These are phyloP conservation scores for Tiliqua scincoides DNA, from an alignment of 2,113 vertebrate genomes.

Conservation along the genomic window DNA sequence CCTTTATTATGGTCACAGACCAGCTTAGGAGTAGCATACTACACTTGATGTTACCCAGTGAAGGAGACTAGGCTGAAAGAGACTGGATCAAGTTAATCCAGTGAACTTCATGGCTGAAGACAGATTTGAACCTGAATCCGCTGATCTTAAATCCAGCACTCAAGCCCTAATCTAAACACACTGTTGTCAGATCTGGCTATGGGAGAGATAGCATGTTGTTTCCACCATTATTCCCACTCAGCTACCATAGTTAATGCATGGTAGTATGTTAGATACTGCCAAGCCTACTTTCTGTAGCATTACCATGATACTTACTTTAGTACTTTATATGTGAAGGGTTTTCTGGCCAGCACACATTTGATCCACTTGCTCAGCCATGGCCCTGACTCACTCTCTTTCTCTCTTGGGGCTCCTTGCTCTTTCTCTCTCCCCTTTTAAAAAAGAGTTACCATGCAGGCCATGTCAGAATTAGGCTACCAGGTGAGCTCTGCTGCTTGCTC, in stretches of 20 bases:
- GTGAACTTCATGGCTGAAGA: no score
- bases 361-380: no score
- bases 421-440: neutral
- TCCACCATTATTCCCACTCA: no score
- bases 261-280: neutral
- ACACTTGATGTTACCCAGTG: no score
- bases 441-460: neutral
- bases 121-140: no score
- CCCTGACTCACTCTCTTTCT: no score
- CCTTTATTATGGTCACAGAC: no score
- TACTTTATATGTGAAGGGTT: neutral
- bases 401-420: neutral
- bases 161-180: neutral
- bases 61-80: no score
- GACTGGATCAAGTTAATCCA: neutral
- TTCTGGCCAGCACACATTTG: neutral
- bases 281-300: neutral
- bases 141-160: neutral
- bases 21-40: no score
- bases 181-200: no score
- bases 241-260: no score
- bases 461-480: rapidly evolving
- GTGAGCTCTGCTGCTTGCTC: neutral
- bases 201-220: no score
- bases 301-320: neutral